A percentile compares a stretch with the other conserved stretches of the same genome.
phyloP scores from a whole-genome alignment of 2,797 vertebrate genomes.

The Chlorospingus flavigularis region DNA sequence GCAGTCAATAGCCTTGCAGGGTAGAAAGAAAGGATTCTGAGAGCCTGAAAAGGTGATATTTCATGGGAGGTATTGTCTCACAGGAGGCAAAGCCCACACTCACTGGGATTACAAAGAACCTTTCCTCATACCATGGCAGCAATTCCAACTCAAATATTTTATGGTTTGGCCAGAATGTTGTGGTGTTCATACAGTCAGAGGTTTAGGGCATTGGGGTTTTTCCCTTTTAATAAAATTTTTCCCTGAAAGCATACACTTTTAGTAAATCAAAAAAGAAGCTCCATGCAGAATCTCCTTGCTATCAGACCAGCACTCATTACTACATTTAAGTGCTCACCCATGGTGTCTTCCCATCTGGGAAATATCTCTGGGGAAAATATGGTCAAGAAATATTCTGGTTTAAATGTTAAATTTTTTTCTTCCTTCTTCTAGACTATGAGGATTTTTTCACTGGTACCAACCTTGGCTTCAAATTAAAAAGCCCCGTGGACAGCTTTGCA shows the following conservation, averaged over 20 bases:
- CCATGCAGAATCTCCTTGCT: background rate
- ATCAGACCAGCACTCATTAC: background rate
- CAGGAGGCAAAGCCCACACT: conserved; percentile 17
- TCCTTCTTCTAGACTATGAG: background rate
- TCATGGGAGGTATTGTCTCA: background rate
- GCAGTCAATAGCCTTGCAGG: background rate
- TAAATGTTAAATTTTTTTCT: background rate
- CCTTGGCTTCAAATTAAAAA: background rate
- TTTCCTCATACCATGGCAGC: background rate
- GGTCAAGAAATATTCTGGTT: background rate
- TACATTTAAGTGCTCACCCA: fast-evolving
- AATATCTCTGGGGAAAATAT: background rate
- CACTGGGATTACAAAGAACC: background rate
- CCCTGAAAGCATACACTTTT: background rate
- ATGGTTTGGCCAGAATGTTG: conserved; percentile 15
- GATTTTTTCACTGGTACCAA: background rate
- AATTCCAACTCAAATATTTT: conserved; percentile 14
- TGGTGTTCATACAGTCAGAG: background rate
- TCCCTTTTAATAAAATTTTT: background rate
- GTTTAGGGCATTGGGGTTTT: background rate
- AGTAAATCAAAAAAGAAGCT: background rate
- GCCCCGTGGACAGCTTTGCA: background rate
- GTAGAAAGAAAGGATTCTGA: background rate
- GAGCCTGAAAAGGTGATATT: background rate
- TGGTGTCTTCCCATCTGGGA: background rate